Conservation (phyloP, 2,888 invertebrate species). For the Ormyrus nitidulus region DNA sequence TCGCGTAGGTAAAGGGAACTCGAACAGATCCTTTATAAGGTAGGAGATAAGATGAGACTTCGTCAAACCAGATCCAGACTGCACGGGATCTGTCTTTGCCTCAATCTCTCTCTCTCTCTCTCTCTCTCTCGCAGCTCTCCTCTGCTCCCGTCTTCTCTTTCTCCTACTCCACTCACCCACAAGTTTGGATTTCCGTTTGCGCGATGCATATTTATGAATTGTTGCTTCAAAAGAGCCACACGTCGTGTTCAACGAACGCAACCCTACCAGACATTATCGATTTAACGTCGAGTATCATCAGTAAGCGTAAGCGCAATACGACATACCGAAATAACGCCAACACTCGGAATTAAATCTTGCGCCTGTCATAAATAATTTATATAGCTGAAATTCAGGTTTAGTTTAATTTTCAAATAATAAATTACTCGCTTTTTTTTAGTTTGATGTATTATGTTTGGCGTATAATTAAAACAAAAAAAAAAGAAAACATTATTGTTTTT, state of each 20-base stretch:
- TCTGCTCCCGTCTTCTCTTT: neutral
- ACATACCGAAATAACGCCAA: too few species aligned
- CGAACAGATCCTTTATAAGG: constrained; percentile 17
- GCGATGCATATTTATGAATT: constrained; percentile 66
- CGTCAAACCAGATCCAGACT: constrained; percentile 1
- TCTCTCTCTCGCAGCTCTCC: neutral
- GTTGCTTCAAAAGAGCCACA: constrained; percentile 61
- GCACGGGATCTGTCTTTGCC: neutral
- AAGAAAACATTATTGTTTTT: too few species aligned
- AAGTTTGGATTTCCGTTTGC: constrained; percentile 10
- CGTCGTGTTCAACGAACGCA: neutral
- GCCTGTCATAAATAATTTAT: too few species aligned
- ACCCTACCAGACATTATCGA: constrained; percentile 61
- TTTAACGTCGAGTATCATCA: constrained; percentile 59
- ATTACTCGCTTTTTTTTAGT: too few species aligned
- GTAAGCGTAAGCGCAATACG: too few species aligned
- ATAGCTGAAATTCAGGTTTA: too few species aligned
- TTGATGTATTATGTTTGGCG: too few species aligned
- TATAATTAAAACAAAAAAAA: too few species aligned
- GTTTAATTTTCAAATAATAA: too few species aligned
- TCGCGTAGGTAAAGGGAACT: constrained; percentile 14
- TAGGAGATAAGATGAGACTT: constrained; percentile 2
- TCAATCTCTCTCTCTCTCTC: neutral
- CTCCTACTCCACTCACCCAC: neutral
- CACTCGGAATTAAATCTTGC: too few species aligned